Percentiles rank a stretch among this genome's conserved stretches.
Evolutionary conservation across 35 echinoderm and acorn worm genomes (phyloP).

Genomic region (Chiridota heheva): DNA sequence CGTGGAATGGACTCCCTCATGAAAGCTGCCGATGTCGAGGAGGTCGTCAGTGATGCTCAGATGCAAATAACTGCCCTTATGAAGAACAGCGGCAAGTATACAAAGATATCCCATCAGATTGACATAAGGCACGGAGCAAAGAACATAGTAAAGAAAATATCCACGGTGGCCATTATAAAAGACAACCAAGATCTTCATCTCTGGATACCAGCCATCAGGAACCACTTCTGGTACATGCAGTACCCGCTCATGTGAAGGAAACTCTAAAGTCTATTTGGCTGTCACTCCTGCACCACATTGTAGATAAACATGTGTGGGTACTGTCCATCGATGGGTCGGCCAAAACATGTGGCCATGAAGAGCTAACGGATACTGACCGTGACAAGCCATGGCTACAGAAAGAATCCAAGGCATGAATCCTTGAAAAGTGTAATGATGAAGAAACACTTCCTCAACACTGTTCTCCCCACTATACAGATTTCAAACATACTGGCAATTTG

Average conservation of each 20-base stretch:
- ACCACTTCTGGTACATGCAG: constrained; percentile 52
- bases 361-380: neutral
- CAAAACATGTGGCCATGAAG: constrained; percentile 15
- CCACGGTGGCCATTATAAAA: neutral
- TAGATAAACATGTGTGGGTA: constrained; percentile 43
- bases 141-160: constrained; percentile 25
- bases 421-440: neutral
- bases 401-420: neutral
- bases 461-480: constrained; percentile 33
- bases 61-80: constrained; percentile 45
- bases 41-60: constrained; percentile 52
- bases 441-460: constrained; percentile 14
- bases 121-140: constrained; percentile 57
- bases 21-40: neutral
- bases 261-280: neutral
- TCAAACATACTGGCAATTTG: constrained; percentile 39
- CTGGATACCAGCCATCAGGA: constrained; percentile 37
- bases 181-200: neutral
- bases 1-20: constrained; percentile 23
- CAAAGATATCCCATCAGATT: constrained; percentile 24
- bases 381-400: neutral
- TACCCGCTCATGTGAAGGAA: neutral
- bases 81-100: constrained; percentile 14
- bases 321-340: constrained; percentile 8
- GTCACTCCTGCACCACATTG: constrained; percentile 33